Percentiles rank a stretch among this genome's conserved stretches.
Evolutionary conservation across 2,888 invertebrate genomes (phyloP).

Genomic region (Patella caerulea): DNA sequence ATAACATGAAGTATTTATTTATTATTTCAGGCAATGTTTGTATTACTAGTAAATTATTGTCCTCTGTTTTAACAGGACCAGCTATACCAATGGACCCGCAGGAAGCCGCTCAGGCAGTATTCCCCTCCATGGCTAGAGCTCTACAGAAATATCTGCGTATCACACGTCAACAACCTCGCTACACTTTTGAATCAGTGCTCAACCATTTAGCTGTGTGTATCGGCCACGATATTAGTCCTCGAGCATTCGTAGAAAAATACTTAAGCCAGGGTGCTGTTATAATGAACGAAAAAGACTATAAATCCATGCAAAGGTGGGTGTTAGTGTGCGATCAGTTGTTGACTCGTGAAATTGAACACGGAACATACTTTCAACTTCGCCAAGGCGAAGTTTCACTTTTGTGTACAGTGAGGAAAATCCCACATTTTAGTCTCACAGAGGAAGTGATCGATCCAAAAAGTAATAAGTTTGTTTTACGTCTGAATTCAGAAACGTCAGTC

Average conservation of each 20-base stretch:
- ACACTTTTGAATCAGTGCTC: slow-evolving; percentile 93
- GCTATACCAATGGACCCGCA: slow-evolving; percentile 91
- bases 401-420: slow-evolving; percentile 87
- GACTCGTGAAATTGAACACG: slow-evolving; percentile 87
- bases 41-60: background rate
- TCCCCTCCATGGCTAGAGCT: slow-evolving; percentile 95
- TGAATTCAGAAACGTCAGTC: slow-evolving; percentile 97
- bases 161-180: slow-evolving; percentile 95
- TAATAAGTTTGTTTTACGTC: slow-evolving; percentile 92
- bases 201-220: slow-evolving; percentile 92
- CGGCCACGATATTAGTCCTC: slow-evolving; percentile 92
- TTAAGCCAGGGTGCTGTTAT: slow-evolving; percentile 82
- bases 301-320: slow-evolving; percentile 91
- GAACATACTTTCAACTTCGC: slow-evolving; percentile 90
- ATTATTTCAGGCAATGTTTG: background rate
- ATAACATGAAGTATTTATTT: background rate
- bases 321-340: slow-evolving; percentile 92
- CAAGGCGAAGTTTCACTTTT: slow-evolving; percentile 82
- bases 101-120: slow-evolving; percentile 97
- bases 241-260: slow-evolving; percentile 95
- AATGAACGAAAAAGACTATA: slow-evolving; percentile 63
- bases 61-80: slow-evolving; percentile 72
- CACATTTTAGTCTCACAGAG: slow-evolving; percentile 94
- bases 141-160: slow-evolving; percentile 96
- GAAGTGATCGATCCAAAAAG: slow-evolving; percentile 96